A percentile compares a stretch with the other conserved stretches of the same genome.
Evolutionary conservation across 2,797 vertebrate genomes (phyloP).

Genomic region (Lemur catta): DNA sequence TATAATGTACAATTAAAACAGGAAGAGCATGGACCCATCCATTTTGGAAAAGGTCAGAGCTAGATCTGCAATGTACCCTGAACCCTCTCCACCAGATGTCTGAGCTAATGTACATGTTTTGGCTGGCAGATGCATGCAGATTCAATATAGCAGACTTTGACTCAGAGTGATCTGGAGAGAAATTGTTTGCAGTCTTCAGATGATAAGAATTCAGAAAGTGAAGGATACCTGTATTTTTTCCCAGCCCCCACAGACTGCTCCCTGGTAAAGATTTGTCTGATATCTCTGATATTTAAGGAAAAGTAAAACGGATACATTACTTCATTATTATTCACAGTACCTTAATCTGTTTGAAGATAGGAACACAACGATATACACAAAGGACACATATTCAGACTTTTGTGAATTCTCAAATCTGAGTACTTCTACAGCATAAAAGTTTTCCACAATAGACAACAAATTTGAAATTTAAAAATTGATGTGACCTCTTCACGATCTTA

Average conservation of each 20-base stretch:
- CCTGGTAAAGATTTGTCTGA: neutral
- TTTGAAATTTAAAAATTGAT: neutral
- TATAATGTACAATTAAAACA: neutral
- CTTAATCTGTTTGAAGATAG: neutral
- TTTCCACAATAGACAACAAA: neutral
- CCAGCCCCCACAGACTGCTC: neutral
- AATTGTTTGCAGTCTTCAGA: neutral
- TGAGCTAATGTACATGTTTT: neutral
- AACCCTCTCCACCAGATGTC: neutral
- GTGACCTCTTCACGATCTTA: neutral
- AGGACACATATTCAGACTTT: neutral
- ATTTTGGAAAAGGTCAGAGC: neutral
- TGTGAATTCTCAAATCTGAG: neutral
- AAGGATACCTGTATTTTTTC: neutral
- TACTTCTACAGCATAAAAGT: neutral
- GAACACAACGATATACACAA: neutral
- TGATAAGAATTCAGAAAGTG: neutral
- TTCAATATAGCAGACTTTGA: neutral
- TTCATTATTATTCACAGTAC: neutral
- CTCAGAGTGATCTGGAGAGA: neutral
- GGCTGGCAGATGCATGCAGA: neutral
- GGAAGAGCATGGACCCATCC: neutral
- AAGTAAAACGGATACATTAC: neutral
- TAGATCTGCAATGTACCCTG: neutral
- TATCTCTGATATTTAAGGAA: neutral